Evolutionary conservation across 2,797 vertebrate genomes (phyloP).

Genomic region (Sebastes diaconus): DNA sequence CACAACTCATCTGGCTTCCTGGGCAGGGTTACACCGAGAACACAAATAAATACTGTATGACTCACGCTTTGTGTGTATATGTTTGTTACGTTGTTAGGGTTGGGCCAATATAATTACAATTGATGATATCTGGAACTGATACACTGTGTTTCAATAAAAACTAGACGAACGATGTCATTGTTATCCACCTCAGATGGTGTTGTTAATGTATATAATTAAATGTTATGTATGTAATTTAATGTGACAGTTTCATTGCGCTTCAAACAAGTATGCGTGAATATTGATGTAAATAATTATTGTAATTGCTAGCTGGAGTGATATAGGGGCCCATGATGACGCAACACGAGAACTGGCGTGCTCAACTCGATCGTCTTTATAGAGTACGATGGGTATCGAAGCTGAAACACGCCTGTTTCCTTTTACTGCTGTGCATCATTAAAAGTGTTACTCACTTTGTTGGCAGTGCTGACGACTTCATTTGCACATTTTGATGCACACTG

Average conservation of each 20-base stretch:
- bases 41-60: slow-evolving; percentile 22
- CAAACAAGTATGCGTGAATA: neutral
- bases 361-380: neutral
- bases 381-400: neutral
- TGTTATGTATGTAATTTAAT: neutral
- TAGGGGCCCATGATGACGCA: neutral
- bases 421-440: neutral
- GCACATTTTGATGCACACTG: too few species aligned
- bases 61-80: slow-evolving; percentile 14
- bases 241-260: neutral
- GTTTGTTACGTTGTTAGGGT: slow-evolving; percentile 20
- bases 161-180: neutral
- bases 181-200: neutral
- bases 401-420: neutral
- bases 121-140: neutral
- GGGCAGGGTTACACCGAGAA: slow-evolving; percentile 2
- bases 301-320: neutral
- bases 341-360: neutral
- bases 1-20: slow-evolving; percentile 17
- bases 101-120: neutral
- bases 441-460: neutral
- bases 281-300: neutral
- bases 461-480: neutral
- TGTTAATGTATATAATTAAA: neutral
- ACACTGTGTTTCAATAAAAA: neutral